Evolutionary conservation across 2,888 invertebrate species (phyloP).

Genomic region (Meta bourneti): DNA sequence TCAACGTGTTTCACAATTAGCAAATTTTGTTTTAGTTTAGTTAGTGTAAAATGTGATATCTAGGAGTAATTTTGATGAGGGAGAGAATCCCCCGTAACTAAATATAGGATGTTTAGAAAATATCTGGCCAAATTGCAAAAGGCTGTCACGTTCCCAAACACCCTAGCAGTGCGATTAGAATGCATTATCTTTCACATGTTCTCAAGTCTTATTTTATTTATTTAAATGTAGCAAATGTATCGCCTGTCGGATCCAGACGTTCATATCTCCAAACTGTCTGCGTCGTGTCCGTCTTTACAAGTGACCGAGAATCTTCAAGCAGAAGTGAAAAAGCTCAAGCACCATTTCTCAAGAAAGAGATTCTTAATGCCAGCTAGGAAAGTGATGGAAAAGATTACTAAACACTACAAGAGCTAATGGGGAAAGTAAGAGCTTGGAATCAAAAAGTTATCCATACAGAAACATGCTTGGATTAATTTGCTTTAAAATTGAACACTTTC

Average conservation of each 20-base stretch:
- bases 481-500: too few species aligned
- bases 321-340: neutral
- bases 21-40: too few species aligned
- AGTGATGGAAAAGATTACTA: constrained; percentile 33
- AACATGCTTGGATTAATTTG: too few species aligned
- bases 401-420: constrained; percentile 1
- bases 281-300: constrained; percentile 38
- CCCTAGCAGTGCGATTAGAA: neutral
- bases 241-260: neutral
- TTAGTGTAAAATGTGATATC: too few species aligned
- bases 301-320: neutral
- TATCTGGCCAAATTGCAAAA: too few species aligned
- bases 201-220: neutral
- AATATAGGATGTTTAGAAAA: too few species aligned
- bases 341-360: constrained; percentile 17
- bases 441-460: too few species aligned
- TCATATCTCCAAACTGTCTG: constrained; percentile 9
- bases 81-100: too few species aligned
- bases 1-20: too few species aligned
- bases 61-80: too few species aligned
- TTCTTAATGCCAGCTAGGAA: constrained; percentile 27
- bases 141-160: too few species aligned
- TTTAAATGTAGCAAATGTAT: constrained; percentile 8
- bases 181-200: too few species aligned
- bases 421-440: neutral